Conservation (phyloP, 2,113 vertebrate species). For the Nibea albiflora region DNA sequence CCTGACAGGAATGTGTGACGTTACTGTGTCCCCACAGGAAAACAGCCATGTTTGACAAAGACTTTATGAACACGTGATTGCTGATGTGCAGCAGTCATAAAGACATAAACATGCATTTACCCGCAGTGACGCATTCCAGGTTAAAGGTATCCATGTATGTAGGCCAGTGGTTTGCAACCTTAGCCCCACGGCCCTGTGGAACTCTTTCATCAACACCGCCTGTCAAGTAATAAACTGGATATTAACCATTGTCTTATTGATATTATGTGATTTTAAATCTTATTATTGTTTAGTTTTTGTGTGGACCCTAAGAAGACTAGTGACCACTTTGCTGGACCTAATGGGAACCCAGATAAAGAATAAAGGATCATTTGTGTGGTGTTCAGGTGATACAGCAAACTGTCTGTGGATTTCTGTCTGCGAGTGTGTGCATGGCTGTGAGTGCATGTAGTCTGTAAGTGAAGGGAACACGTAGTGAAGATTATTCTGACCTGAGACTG, state of each 20-base stretch:
- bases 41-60: not conserved
- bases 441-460: not conserved
- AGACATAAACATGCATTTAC: slow-evolving; percentile 41
- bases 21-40: not conserved
- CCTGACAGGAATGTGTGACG: not conserved
- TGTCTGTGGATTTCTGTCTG: too few relatives aligned
- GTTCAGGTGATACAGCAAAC: too few relatives aligned
- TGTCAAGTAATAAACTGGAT: not conserved
- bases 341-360: too few relatives aligned
- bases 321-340: too few relatives aligned
- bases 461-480: not conserved
- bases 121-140: slow-evolving; percentile 5
- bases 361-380: too few relatives aligned
- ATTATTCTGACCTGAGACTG: slow-evolving; percentile 42
- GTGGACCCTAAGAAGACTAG: too few relatives aligned
- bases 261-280: too few relatives aligned
- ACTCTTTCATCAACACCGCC: not conserved
- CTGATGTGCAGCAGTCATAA: slow-evolving; percentile 33
- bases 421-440: not conserved
- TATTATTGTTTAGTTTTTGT: too few relatives aligned
- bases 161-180: not conserved
- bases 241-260: not conserved
- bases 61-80: not conserved
- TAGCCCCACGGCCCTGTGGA: not conserved
- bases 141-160: not conserved